These are phyloP conservation scores for Phyllostomus discolor DNA, from an alignment of 2,113 vertebrate species.

Conservation along the genomic window DNA sequence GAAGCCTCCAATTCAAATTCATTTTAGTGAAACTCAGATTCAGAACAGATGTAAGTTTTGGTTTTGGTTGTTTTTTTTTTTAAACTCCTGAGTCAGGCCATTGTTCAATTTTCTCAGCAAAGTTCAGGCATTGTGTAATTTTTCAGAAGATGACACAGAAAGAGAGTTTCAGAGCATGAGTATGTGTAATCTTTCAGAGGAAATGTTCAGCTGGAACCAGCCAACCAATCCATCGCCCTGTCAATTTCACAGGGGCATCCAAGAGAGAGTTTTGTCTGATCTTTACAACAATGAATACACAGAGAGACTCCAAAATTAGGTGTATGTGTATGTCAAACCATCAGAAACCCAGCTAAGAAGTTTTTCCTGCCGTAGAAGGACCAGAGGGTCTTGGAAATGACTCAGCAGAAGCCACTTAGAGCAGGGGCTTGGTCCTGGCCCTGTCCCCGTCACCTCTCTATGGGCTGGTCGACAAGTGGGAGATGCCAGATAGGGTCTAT, in stretches of 20 bases:
- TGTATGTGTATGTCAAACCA: not conserved
- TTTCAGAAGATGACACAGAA: not conserved
- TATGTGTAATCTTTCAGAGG: not conserved
- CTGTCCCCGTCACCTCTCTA: not conserved
- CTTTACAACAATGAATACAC: not conserved
- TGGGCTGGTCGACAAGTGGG: not conserved
- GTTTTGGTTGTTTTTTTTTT: not conserved
- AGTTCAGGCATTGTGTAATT: not conserved
- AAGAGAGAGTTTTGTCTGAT: not conserved
- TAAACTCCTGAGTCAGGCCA: not conserved
- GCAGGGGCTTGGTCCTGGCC: accelerated
- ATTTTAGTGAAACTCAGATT: not conserved
- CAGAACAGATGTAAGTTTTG: not conserved
- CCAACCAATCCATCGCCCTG: not conserved
- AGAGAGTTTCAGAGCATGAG: not conserved
- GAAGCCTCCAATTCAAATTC: not conserved
- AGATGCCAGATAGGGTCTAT: not conserved
- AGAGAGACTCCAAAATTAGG: not conserved
- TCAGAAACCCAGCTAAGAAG: not conserved
- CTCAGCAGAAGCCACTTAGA: not conserved
- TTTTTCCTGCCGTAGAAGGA: not conserved
- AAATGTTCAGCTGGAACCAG: not conserved
- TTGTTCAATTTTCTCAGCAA: not conserved
- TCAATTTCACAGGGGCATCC: not conserved
- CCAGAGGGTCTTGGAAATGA: not conserved